Evolutionary conservation across 1,140 invertebrate genomes (phyloP).

Genomic region (Orchestia grillus): DNA sequence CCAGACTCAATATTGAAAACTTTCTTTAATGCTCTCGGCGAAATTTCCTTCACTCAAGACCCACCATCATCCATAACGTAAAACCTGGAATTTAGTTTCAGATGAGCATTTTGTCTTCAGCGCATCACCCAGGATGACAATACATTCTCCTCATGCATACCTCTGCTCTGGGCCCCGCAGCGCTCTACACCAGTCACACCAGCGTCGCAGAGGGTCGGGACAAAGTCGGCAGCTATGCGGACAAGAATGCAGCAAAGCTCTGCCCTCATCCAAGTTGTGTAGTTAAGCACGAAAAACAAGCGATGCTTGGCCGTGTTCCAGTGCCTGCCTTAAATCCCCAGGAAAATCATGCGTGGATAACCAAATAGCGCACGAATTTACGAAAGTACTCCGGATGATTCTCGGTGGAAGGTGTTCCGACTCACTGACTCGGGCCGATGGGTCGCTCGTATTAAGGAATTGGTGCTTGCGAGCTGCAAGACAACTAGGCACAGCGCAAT

Average conservation of each 20-base stretch:
- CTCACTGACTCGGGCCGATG: conserved; percentile 11
- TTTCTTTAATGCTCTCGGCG: background rate
- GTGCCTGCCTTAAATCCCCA: background rate
- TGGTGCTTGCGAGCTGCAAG: background rate
- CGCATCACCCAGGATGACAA: background rate
- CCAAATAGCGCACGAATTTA: conserved; percentile 39
- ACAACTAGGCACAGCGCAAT: background rate
- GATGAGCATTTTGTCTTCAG: background rate
- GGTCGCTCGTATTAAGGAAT: conserved; percentile 15
- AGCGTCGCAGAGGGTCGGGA: background rate
- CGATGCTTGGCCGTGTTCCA: conserved; percentile 14
- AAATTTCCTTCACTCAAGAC: background rate
- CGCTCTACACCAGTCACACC: background rate
- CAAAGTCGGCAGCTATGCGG: background rate
- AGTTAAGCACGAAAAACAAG: conserved; percentile 28
- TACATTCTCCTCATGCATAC: background rate
- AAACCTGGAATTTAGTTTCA: background rate
- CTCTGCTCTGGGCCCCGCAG: background rate
- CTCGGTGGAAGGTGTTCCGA: background rate
- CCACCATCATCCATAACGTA: background rate
- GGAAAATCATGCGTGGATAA: conserved; percentile 32
- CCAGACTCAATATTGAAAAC: too few relatives aligned
- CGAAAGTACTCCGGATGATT: conserved; percentile 10
- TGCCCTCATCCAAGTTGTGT: background rate
- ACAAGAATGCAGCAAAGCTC: background rate